These are phyloP conservation scores for Orchesella cincta DNA, from an alignment of 1,140 invertebrate genomes.

Conservation along the genomic window DNA sequence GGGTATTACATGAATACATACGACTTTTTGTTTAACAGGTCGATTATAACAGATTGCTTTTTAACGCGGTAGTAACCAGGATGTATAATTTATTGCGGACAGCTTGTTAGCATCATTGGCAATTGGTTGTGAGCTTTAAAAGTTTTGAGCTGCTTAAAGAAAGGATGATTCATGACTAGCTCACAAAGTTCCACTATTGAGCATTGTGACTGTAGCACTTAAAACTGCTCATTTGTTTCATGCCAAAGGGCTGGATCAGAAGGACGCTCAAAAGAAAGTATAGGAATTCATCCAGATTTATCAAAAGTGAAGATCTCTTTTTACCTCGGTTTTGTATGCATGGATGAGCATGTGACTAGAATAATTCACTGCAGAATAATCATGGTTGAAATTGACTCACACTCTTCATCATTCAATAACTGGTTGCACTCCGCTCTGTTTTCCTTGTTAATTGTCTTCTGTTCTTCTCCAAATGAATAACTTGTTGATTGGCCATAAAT, in stretches of 20 bases:
- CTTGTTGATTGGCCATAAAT: slow-evolving; percentile 24
- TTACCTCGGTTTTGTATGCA: background rate
- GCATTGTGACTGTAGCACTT: no score
- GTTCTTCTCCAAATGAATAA: slow-evolving; percentile 9
- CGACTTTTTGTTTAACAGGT: no score
- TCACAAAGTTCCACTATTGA: no score
- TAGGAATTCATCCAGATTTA: background rate
- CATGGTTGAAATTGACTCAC: background rate
- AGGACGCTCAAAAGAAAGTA: background rate
- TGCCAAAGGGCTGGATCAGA: background rate
- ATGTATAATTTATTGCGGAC: no score
- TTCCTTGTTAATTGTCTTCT: background rate
- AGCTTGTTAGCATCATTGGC: no score
- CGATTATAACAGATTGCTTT: no score
- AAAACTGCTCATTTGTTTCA: background rate
- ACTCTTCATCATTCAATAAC: background rate
- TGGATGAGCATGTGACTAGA: slow-evolving; percentile 15
- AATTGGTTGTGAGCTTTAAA: no score
- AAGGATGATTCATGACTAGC: no score
- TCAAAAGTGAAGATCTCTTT: background rate
- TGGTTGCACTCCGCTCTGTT: background rate
- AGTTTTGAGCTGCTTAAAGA: no score
- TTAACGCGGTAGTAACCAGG: no score
- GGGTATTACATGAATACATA: no score
- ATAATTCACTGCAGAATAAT: slow-evolving; percentile 3